phyloP scores from a whole-genome alignment of 2,113 vertebrate species.

The Penelope pileata region DNA sequence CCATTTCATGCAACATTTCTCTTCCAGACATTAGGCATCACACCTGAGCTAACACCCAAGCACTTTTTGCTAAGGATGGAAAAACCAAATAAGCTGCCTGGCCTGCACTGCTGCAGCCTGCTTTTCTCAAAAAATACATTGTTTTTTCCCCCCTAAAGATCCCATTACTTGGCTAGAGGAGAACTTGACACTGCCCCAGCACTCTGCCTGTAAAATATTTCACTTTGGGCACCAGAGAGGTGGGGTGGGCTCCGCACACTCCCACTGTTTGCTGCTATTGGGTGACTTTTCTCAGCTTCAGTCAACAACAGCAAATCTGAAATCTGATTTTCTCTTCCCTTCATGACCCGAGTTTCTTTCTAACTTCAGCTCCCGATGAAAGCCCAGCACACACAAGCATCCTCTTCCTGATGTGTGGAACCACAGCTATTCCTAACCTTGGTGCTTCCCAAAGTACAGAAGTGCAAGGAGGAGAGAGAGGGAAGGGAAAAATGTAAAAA shows the following conservation, averaged over 20 bases:
- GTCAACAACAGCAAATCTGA: background rate
- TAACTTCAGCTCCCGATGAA: background rate
- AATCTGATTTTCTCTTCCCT: background rate
- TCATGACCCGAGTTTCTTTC: background rate
- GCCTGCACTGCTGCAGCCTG: background rate
- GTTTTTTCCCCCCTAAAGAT: background rate
- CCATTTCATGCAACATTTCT: background rate
- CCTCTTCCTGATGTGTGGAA: too few species aligned
- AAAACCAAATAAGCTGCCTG: background rate
- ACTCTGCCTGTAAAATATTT: fast-evolving
- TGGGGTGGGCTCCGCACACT: background rate
- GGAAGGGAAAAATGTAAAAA: background rate
- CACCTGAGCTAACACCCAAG: background rate
- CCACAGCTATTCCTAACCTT: background rate
- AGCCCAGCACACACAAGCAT: background rate
- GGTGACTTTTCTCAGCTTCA: background rate
- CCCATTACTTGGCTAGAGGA: background rate
- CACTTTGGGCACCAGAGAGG: fast-evolving
- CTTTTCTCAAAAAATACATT: background rate
- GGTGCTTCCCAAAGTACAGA: background rate
- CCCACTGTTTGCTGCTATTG: background rate
- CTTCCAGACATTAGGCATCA: background rate
- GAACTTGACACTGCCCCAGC: background rate
- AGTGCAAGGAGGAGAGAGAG: too few species aligned
- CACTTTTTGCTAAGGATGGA: background rate